Evolutionary conservation across 1,140 invertebrate species (phyloP).

Genomic region (Leptinotarsa defecta): DNA sequence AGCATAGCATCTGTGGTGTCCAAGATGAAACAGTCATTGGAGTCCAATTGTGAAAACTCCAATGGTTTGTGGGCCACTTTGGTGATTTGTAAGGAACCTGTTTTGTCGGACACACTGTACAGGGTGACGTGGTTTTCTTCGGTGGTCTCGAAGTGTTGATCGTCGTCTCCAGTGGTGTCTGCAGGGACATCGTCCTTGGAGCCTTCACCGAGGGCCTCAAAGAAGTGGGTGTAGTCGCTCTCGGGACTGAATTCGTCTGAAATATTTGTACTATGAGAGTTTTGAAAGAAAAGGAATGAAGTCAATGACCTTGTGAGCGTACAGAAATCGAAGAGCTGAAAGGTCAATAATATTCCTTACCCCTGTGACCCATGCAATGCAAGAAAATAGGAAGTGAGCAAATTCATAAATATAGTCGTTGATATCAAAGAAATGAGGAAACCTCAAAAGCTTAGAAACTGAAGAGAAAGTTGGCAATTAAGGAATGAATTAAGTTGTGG

Average conservation of each 20-base stretch:
- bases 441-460: too few species aligned
- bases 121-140: conserved; percentile 65
- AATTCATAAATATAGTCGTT: too few species aligned
- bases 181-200: conserved; percentile 69
- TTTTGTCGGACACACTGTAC: conserved; percentile 73
- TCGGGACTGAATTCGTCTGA: conserved; percentile 69
- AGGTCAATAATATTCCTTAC: too few species aligned
- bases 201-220: conserved; percentile 73
- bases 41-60: conserved; percentile 72
- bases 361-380: too few species aligned
- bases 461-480: too few species aligned
- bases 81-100: conserved; percentile 68
- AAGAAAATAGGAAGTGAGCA: too few species aligned
- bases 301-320: too few species aligned
- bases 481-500: too few species aligned
- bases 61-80: conserved; percentile 70
- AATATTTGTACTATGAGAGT: conserved; percentile 28
- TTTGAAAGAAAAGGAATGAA: too few species aligned
- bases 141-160: conserved; percentile 64
- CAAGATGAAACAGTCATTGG: conserved; percentile 82
- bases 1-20: conserved; percentile 81
- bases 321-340: too few species aligned
- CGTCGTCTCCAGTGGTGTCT: conserved; percentile 70
- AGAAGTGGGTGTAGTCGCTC: conserved; percentile 69
- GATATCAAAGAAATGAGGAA: too few species aligned